Evolutionary conservation across 2,888 invertebrate species (phyloP).

Genomic region (Morpho achilles): DNA sequence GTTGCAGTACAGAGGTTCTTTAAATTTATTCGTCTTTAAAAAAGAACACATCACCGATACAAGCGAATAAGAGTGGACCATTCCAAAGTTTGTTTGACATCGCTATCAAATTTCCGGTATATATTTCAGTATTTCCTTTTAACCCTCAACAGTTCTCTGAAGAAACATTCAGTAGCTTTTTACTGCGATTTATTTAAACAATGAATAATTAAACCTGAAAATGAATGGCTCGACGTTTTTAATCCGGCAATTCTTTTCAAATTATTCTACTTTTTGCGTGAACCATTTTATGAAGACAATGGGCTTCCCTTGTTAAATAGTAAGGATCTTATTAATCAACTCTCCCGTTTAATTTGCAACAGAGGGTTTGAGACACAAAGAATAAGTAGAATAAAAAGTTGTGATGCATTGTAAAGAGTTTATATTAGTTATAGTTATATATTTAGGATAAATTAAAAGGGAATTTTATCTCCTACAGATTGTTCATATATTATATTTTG

Average conservation of each 20-base stretch:
- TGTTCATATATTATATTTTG: no score
- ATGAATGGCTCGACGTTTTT: slow-evolving; percentile 66
- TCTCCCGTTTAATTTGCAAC: slow-evolving; percentile 59
- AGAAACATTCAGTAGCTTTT: slow-evolving; percentile 44
- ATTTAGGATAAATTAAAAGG: neutral
- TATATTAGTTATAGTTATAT: slow-evolving; percentile 18
- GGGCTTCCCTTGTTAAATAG: slow-evolving; percentile 63
- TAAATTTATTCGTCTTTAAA: slow-evolving; percentile 11
- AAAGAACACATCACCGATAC: slow-evolving; percentile 37
- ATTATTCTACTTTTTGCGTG: slow-evolving; percentile 49
- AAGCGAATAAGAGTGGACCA: slow-evolving; percentile 45
- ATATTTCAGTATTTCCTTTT: slow-evolving; percentile 49
- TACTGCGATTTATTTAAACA: slow-evolving; percentile 74
- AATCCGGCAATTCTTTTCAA: slow-evolving; percentile 52
- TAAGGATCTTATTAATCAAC: slow-evolving; percentile 67
- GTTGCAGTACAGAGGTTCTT: neutral
- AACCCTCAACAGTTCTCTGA: slow-evolving; percentile 38
- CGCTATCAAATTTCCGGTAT: slow-evolving; percentile 44
- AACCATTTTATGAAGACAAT: slow-evolving; percentile 63
- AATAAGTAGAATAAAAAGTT: slow-evolving; percentile 7
- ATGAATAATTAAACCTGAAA: slow-evolving; percentile 70
- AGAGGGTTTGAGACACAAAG: slow-evolving; percentile 33
- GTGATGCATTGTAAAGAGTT: slow-evolving; percentile 15
- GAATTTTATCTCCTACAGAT: neutral
- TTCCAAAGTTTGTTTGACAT: slow-evolving; percentile 57